Evolutionary conservation across 2,797 vertebrate species (phyloP).

Genomic region (Liparis tanakae): DNA sequence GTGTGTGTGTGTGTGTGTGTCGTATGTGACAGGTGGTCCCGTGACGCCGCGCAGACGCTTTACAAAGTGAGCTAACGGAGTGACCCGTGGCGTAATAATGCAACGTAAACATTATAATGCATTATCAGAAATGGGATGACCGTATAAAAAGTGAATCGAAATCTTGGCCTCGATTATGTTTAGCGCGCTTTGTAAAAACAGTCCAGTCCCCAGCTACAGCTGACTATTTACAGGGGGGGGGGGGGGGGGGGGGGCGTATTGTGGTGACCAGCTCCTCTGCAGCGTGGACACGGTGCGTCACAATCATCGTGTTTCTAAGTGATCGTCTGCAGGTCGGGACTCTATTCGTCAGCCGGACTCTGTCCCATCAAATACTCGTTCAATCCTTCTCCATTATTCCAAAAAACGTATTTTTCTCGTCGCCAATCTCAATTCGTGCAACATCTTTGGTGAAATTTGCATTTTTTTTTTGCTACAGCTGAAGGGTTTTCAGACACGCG

Average conservation of each 20-base stretch:
- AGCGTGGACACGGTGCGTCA: background rate
- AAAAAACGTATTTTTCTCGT: background rate
- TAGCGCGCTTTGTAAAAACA: constrained; percentile 10
- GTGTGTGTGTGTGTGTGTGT: constrained; percentile 42
- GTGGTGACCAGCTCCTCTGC: constrained; percentile 1
- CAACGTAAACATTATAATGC: too few relatives aligned
- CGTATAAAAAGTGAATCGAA: background rate
- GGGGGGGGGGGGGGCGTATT: too few relatives aligned
- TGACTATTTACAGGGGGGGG: background rate
- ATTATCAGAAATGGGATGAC: background rate
- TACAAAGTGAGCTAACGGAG: background rate
- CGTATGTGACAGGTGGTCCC: constrained; percentile 17
- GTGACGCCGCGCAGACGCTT: background rate
- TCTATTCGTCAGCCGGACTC: background rate
- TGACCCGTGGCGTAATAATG: background rate
- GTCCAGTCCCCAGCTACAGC: constrained; percentile 1
- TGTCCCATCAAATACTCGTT: background rate
- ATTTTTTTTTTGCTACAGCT: constrained; percentile 54
- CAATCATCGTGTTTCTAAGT: background rate
- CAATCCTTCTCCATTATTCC: background rate
- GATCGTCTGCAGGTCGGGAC: background rate
- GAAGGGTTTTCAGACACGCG: constrained; percentile 13
- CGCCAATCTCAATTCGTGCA: constrained; percentile 10
- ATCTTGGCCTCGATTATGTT: background rate
- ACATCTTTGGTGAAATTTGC: constrained; percentile 59